Base-by-base conservation (phyloP, 2,888 invertebrate genomes). In the Stictocephala bisonia region DNA sequence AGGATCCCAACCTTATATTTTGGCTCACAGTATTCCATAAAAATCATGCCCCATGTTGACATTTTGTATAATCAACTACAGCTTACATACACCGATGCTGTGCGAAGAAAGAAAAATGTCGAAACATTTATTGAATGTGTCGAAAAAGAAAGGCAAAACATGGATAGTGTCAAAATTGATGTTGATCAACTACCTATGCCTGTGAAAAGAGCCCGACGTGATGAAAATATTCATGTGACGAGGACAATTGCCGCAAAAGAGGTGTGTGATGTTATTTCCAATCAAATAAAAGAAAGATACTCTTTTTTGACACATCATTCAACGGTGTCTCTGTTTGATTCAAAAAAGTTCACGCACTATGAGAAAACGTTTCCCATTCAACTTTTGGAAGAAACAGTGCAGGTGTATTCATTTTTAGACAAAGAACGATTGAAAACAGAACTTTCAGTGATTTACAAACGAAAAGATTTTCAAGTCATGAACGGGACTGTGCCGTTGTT, bases 1-100 rank as follows among this genome's bases (percentile, higher is more conserved):
- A 56, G 26, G 73, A 73, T 64, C 9, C 24, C 13, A 48, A 41
- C 9, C 80, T 81, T 66, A 70, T 69, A 26, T 81, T 78, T 78
- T 81, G 81, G 80, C 72, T 81, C 48, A 74, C 69, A 13, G 71
- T 78, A 74, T 80, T 81, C n/a, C 67, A 75, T 80, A 71, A 74
- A 58, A 60, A 70, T 79, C 18, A 79, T 80, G 79, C 78, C 78
- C 11, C 77, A 80, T 58, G 76, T 78, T 1, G 79, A 81, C 60
- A 73, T 78, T 6, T 74, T 79, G n/a, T 78, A 71, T 50, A 77
- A 77, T 53, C 73, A 79, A 56, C 68, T 81, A 26, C 44, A 66
- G 48, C 6, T 66, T 24, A 48, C 66, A n/a, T 48, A 9, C 41
- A 66, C 44, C 15, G 66, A 66, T 48, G 44, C 40, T 27, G 3